phyloP scores from a whole-genome alignment of 1,140 invertebrate species.

The Papilio glaucus region DNA sequence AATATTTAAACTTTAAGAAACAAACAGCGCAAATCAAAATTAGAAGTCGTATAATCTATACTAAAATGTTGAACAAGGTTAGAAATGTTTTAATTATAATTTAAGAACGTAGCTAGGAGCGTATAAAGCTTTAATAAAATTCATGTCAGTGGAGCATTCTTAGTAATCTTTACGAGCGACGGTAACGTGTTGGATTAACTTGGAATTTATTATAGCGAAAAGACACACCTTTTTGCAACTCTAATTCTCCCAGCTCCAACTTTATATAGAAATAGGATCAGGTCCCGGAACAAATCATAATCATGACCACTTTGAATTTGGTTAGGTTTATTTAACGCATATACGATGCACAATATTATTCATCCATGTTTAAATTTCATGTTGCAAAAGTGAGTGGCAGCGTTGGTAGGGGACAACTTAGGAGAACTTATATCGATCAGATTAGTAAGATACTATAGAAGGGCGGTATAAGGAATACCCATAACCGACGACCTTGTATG shows the following conservation, averaged over 20 bases:
- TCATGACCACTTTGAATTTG: neutral
- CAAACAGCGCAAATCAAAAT: neutral
- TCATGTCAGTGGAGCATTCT: neutral
- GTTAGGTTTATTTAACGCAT: too few relatives aligned
- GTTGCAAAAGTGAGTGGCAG: too few relatives aligned
- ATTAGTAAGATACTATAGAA: too few relatives aligned
- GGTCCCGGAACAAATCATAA: neutral
- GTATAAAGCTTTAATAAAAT: conserved; percentile 13
- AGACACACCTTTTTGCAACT: conserved; percentile 5
- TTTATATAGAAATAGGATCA: conserved; percentile 2
- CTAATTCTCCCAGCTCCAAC: conserved; percentile 1
- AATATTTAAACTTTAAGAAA: too few relatives aligned
- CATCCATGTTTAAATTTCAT: too few relatives aligned
- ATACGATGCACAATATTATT: too few relatives aligned
- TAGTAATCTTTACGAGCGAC: neutral
- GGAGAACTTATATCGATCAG: too few relatives aligned
- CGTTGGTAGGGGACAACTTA: too few relatives aligned
- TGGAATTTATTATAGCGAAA: conserved; percentile 20
- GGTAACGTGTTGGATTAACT: conserved; percentile 12
- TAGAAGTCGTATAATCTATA: neutral
- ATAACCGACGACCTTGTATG: too few relatives aligned
- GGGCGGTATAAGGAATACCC: too few relatives aligned
- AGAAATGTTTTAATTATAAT: neutral
- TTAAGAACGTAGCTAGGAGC: neutral
- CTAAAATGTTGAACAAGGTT: neutral